Base-by-base conservation (phyloP, 2,888 invertebrate genomes). In the Tethea ocularis region DNA sequence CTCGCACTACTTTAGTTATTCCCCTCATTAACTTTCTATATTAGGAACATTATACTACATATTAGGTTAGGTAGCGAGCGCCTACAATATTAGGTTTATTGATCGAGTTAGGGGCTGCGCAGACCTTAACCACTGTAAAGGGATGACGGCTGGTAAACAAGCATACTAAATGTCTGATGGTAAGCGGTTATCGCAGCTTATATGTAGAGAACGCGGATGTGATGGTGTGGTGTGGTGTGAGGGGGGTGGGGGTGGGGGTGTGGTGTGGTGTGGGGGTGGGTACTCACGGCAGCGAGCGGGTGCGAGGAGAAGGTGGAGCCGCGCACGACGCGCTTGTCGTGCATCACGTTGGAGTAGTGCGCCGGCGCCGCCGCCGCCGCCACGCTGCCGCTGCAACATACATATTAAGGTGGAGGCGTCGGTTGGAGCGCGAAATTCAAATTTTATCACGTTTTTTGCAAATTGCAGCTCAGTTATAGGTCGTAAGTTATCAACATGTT, bases 321-420 rank as follows among this genome's bases (percentile, higher is more conserved):
- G 73, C 98, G 95, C 74, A 96, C 95, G 60, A 98, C 96, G 76
- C 98, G 94, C 78, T 96, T 95, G 84, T 98, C 98, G 89, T 96
- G 97, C 98, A 98, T 98, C 82, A 98, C 94, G 93, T 98, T 98
- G 77, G 78, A 66, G 77, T 84, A 82, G 65, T 71, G 80, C 74
- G 57, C 46, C 26, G 4, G 59, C 38, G 26, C 57, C 51, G 59
- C 38, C 41, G 69, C 68, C 57, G 78, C 61, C 65, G 71, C 73
- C 78, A 81, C 26, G 77, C 85, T 84, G 78, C 88, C 88, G 72
- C 87, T 87, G 84, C n/a, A 15, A 24, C 26, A 59, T 22, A 57
- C 33, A 38, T 23, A 20, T 62, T 63, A 57, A n/a, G n/a, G 51
- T 26, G 33, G n/a, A n/a, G n/a, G n/a, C n/a, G n/a, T n/a, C n/a